A percentile compares a stretch with the other conserved stretches of the same genome.
Conservation (phyloP, 2,888 invertebrate genomes). For the Amblyjoppa proteus region DNA sequence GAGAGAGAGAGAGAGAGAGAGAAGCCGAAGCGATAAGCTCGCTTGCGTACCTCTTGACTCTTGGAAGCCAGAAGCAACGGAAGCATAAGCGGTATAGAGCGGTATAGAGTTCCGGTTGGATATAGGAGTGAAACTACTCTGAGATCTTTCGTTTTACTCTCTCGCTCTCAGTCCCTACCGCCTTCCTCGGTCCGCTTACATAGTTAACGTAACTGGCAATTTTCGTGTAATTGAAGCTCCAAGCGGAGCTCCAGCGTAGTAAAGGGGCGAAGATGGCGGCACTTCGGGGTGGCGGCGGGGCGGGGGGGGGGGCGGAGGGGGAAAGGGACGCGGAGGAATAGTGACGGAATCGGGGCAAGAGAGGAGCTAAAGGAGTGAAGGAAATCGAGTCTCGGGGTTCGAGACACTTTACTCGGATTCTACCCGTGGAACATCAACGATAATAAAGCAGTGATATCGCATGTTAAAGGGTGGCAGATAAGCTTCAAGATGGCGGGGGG, state of each 20-base stretch:
- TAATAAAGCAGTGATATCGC: slow-evolving; percentile 62
- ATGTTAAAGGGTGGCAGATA: slow-evolving; percentile 53
- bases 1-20: slow-evolving; percentile 17
- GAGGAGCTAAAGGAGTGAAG: slow-evolving; percentile 14
- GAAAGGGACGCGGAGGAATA: slow-evolving; percentile 15
- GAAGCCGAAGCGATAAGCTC: slow-evolving; percentile 58
- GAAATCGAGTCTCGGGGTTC: slow-evolving; percentile 20
- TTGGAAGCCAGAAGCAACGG: slow-evolving; percentile 18
- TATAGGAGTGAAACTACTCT: slow-evolving; percentile 45
- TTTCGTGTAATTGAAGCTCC: slow-evolving; percentile 69
- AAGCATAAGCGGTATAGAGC: slow-evolving; percentile 35
- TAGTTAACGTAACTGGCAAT: slow-evolving; percentile 69
- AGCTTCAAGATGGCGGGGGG: slow-evolving; percentile 15
- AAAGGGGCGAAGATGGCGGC: slow-evolving; percentile 13
- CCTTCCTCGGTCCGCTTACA: slow-evolving; percentile 49
- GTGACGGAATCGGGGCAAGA: slow-evolving; percentile 3
- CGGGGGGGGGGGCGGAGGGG: slow-evolving; percentile 2
- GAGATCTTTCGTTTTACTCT: slow-evolving; percentile 42
- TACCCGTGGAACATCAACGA: slow-evolving; percentile 44
- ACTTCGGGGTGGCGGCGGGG: neutral
- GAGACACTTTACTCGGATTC: slow-evolving; percentile 46
- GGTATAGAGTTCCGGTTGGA: slow-evolving; percentile 1
- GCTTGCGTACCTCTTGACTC: slow-evolving; percentile 29
- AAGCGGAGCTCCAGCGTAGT: slow-evolving; percentile 45
- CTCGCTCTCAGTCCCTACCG: slow-evolving; percentile 16